Evolutionary conservation across 1,140 invertebrate genomes (phyloP), one percentile per base, ranked within the genome.

Genomic region (Saccostrea echinata): DNA sequence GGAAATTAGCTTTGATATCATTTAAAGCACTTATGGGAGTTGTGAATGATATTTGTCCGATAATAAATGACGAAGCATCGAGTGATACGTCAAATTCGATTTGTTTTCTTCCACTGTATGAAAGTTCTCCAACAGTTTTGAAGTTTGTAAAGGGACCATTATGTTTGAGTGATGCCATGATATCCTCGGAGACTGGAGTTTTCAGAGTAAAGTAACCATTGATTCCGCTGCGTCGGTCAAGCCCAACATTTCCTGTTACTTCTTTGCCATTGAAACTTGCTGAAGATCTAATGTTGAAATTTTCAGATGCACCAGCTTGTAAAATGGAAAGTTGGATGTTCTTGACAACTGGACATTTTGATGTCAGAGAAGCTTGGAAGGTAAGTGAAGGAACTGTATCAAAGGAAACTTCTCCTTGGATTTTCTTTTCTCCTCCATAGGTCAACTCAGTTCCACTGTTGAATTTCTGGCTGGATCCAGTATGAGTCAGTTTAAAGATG

Each of bases 391-490:
- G 18, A 33, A 64, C 33, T 0, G n/a, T 35, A 3, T 35, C 71
- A 53, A 89, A 84, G 27, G 57, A 71, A 27, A 89, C 24, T 51
- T 84, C 64, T 43, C 55, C 64, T 81, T 86, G 52, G 6, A 86
- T 43, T 85, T 87, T 82, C 43, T 89, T 86, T 9, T 35, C 43
- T 57, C 88, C 88, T 24, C 82, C 86, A 53, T 89, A 89, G 3
- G 55, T 35, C 24, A 86, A 35, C 9, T 86, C 53, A 85, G 71
- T 84, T 0, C 53, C 64, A 51, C 80, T 84, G 24, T 55, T 53
- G n/a, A 89, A 87, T 35, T 30, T 85, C 21, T 61, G 33, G 13
- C 18, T 30, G 9, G 13, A 21, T 61, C 84, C 87, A n/a, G 33
- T 52, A 27, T 90, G 89, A 30, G 84, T 85, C 0, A 90, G 16